These are phyloP conservation scores for Brotula barbata DNA, from an alignment of 2,797 vertebrate species.

Conservation along the genomic window DNA sequence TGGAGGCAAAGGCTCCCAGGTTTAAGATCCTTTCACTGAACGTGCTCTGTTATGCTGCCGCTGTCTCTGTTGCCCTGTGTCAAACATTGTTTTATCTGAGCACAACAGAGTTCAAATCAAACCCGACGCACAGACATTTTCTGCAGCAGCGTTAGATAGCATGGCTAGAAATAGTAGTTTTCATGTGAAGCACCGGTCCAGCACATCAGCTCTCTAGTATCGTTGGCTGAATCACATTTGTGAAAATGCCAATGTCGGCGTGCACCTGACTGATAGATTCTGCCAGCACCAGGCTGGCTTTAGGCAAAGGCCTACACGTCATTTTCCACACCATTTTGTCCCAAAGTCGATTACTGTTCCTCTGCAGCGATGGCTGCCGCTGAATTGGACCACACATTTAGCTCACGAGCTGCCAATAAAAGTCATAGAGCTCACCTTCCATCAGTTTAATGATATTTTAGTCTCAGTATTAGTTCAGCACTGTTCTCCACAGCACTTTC, in stretches of 20 bases:
- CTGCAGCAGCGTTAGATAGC: constrained; percentile 57
- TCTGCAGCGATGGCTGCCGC: constrained; percentile 60
- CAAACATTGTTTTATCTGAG: constrained; percentile 49
- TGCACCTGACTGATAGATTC: constrained; percentile 70
- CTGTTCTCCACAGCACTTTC: constrained; percentile 68
- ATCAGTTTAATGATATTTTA: constrained; percentile 71
- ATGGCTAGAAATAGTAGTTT: constrained; percentile 47
- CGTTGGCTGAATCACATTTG: constrained; percentile 68
- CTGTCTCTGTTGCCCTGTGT: constrained; percentile 40
- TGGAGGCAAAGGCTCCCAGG: constrained; percentile 33
- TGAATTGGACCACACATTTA: constrained; percentile 69
- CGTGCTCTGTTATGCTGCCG: constrained; percentile 34
- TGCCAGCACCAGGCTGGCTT: constrained; percentile 54
- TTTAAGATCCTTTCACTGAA: constrained; percentile 51
- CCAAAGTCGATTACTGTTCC: constrained; percentile 72
- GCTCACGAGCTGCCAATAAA: constrained; percentile 69
- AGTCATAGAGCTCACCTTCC: constrained; percentile 64
- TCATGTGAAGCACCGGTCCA: constrained; percentile 54
- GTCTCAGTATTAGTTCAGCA: constrained; percentile 71
- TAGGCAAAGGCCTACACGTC: constrained; percentile 57
- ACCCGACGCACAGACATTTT: constrained; percentile 38
- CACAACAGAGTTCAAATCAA: constrained; percentile 40
- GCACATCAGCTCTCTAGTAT: constrained; percentile 58
- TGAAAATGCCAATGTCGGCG: constrained; percentile 68
- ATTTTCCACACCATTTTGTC: constrained; percentile 76